Evolutionary conservation across 2,888 invertebrate genomes (phyloP).

Genomic region (Antheraea assamensis): DNA sequence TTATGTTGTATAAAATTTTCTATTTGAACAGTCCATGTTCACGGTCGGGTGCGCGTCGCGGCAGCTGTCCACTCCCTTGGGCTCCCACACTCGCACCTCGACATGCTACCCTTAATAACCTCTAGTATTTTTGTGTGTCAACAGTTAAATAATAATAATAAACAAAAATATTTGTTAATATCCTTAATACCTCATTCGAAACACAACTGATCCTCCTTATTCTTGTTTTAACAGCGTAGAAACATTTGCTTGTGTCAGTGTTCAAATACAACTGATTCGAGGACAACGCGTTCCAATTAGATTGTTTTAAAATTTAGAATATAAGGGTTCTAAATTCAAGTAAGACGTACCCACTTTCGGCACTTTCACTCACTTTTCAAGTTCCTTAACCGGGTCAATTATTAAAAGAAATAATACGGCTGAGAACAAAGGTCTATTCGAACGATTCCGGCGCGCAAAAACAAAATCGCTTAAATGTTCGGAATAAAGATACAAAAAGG

Average conservation of each 20-base stretch:
- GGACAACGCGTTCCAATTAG: background rate
- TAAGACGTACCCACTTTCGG: background rate
- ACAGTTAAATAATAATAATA: conserved; percentile 37
- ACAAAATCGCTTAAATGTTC: conserved; percentile 71
- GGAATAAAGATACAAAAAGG: conserved; percentile 68
- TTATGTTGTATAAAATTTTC: conserved; percentile 21
- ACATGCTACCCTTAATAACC: conserved; percentile 63
- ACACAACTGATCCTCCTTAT: too few species aligned
- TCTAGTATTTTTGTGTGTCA: conserved; percentile 68
- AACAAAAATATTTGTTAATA: conserved; percentile 32
- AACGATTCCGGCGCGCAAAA: conserved; percentile 64
- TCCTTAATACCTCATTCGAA: background rate
- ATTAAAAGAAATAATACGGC: conserved; percentile 66
- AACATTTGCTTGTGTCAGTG: background rate
- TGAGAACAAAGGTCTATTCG: conserved; percentile 72
- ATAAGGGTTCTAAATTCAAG: background rate
- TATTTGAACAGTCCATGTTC: conserved; percentile 51
- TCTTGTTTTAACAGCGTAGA: conserved; percentile 6
- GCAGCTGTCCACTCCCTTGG: conserved; percentile 62
- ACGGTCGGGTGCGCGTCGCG: conserved; percentile 47
- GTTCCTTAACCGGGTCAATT: conserved; percentile 53
- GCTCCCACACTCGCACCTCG: conserved; percentile 51
- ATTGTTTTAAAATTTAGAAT: background rate
- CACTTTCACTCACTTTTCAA: conserved; percentile 66
- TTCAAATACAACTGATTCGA: background rate